These are phyloP conservation scores for Drosophila repletoides DNA, from an alignment of 1,140 invertebrate genomes.

Conservation along the genomic window DNA sequence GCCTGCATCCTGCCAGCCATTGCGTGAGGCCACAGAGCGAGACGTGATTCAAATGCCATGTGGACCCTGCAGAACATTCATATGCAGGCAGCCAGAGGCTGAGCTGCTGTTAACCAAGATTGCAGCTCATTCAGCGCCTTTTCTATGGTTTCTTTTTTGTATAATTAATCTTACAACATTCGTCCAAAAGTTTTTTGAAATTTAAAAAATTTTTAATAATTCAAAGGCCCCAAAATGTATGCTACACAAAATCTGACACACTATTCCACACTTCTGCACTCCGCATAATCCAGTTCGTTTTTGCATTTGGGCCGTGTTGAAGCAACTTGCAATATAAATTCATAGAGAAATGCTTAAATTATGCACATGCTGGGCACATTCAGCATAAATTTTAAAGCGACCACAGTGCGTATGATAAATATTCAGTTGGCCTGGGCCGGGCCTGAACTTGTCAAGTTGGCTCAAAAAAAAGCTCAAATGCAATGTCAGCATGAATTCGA, in stretches of 20 bases:
- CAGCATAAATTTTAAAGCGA: constrained; percentile 10
- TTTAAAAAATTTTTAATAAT: no score
- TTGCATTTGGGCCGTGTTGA: no score
- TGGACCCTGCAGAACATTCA: no score
- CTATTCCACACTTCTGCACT: no score
- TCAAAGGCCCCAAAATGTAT: neutral
- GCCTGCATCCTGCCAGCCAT: constrained; percentile 4
- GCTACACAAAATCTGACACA: no score
- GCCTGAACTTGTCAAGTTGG: constrained; percentile 15
- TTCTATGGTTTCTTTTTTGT: neutral
- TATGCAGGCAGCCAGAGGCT: neutral
- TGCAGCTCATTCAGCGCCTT: neutral
- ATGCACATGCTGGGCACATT: constrained; percentile 45
- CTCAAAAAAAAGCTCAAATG: constrained; percentile 17
- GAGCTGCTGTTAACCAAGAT: neutral
- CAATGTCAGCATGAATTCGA: constrained; percentile 70
- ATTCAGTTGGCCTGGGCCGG: neutral
- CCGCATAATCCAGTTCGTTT: no score
- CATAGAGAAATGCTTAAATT: constrained; percentile 44
- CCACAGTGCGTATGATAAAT: constrained; percentile 46
- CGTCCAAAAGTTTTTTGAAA: no score
- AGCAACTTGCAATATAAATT: constrained; percentile 47
- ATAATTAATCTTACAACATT: constrained; percentile 4
- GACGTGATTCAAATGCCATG: constrained; percentile 22
- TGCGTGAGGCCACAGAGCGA: neutral